Evolutionary conservation across 2,888 invertebrate genomes (phyloP).

Genomic region (Thecophora atra): DNA sequence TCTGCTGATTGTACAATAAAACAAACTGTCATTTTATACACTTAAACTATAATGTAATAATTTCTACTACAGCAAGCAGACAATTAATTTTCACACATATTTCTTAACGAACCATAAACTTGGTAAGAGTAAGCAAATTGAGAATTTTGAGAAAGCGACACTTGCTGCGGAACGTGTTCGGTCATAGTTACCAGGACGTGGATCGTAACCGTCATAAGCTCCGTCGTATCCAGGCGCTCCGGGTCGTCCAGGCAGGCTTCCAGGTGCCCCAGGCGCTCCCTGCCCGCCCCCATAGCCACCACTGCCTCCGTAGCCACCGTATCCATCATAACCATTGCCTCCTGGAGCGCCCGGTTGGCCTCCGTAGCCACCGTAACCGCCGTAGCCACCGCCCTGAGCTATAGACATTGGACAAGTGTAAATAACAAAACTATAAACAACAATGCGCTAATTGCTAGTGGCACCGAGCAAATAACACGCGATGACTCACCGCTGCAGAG

Average conservation of each 20-base stretch:
- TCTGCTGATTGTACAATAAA: too few relatives aligned
- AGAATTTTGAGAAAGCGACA: not conserved
- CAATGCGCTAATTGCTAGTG: not conserved
- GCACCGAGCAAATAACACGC: not conserved
- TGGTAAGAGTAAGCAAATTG: not conserved
- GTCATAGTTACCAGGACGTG: not conserved
- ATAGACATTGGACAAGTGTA: not conserved
- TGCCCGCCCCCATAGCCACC: not conserved
- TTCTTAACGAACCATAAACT: slow-evolving; percentile 11
- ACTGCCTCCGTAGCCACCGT: slow-evolving; percentile 16
- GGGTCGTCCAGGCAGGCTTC: not conserved
- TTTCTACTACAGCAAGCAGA: too few relatives aligned
- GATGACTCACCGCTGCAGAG: slow-evolving; percentile 20
- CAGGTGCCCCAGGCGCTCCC: not conserved
- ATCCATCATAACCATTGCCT: slow-evolving; percentile 10
- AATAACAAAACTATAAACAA: not conserved
- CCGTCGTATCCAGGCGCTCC: not conserved
- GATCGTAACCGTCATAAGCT: not conserved
- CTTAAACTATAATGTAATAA: too few relatives aligned
- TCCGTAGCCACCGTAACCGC: slow-evolving; percentile 7
- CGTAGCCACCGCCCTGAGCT: slow-evolving; percentile 11
- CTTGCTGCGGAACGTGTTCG: not conserved
- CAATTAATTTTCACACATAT: not conserved
- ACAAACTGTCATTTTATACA: too few relatives aligned
- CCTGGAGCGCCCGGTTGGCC: slow-evolving; percentile 6